Evolutionary conservation across 2,797 vertebrate species (phyloP).

Genomic region (Coluber constrictor): DNA sequence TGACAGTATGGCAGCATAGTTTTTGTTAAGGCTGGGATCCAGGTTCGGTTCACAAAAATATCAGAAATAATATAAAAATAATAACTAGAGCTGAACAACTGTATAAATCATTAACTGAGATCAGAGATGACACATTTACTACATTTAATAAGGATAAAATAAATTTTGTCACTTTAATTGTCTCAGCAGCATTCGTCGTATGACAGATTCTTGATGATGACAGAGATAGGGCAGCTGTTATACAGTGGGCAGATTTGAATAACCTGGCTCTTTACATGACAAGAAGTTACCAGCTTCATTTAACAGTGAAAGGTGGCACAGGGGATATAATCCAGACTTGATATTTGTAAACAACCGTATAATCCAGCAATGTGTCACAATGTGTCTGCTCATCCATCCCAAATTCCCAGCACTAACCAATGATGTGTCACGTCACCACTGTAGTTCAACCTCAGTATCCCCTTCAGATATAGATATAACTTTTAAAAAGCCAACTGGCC

Average conservation of each 20-base stretch:
- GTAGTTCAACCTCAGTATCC: background rate
- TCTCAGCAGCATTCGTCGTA: background rate
- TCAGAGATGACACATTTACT: background rate
- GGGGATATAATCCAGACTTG: background rate
- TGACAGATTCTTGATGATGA: background rate
- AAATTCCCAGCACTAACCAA: background rate
- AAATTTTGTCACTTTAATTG: background rate
- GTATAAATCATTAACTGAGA: background rate
- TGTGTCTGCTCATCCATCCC: background rate
- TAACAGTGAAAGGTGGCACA: background rate
- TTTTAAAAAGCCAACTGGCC: background rate
- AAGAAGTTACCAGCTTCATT: background rate
- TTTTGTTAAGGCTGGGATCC: background rate
- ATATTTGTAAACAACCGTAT: background rate
- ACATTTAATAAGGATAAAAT: background rate
- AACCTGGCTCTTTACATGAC: background rate
- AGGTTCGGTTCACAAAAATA: background rate
- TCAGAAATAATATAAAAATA: background rate
- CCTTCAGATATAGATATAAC: background rate
- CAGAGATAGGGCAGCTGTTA: background rate
- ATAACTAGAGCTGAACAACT: background rate
- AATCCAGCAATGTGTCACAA: background rate
- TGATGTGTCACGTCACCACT: background rate
- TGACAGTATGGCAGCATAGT: background rate
- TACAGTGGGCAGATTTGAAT: background rate